Conservation (phyloP, 2,113 vertebrate species). For the Xiphias gladius region DNA sequence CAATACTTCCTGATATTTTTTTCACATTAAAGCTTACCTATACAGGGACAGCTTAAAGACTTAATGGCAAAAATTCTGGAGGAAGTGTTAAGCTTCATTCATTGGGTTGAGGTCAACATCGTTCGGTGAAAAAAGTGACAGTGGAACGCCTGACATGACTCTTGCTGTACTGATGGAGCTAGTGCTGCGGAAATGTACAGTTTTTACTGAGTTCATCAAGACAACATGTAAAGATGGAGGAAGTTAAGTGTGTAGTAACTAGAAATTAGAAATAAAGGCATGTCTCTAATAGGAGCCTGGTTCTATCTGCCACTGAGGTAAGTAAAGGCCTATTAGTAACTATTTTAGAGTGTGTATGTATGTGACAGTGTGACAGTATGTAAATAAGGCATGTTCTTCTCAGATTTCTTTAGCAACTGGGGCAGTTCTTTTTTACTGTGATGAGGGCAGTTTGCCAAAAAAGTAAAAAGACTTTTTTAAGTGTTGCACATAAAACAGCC, state of each 20-base stretch:
- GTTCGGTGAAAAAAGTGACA: too few species aligned
- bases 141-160: too few species aligned
- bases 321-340: neutral
- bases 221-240: neutral
- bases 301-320: neutral
- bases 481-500: conserved; percentile 3
- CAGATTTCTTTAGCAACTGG: neutral
- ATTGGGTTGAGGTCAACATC: too few species aligned
- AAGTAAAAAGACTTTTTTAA: neutral
- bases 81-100: too few species aligned
- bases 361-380: neutral
- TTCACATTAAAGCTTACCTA: neutral
- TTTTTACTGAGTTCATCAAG: neutral
- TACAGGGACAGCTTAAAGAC: neutral
- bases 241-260: neutral
- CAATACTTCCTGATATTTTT: too few species aligned
- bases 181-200: neutral
- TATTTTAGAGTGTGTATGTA: neutral
- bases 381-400: neutral
- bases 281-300: neutral
- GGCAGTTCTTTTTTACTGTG: conserved; percentile 4
- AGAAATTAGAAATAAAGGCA: neutral
- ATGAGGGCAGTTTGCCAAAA: neutral
- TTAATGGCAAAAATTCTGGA: too few species aligned
- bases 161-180: neutral